Evolutionary conservation across 2,797 vertebrate genomes (phyloP).

Genomic region (Crocidura indochinensis): DNA sequence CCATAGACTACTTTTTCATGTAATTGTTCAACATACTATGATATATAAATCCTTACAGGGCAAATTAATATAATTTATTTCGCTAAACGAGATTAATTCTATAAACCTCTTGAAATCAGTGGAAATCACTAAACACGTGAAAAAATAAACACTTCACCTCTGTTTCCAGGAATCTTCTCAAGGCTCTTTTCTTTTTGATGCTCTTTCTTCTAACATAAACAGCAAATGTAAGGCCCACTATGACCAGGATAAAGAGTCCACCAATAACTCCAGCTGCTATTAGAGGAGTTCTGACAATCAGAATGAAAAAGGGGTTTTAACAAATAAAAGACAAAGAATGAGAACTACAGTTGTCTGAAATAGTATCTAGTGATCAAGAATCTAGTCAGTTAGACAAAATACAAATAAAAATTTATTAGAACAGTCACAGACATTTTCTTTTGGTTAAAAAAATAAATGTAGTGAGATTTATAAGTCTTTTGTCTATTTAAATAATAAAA

Average conservation of each 20-base stretch:
- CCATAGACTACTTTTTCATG: background rate
- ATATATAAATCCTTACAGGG: background rate
- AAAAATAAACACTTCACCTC: constrained; percentile 91
- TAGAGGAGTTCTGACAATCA: constrained; percentile 95
- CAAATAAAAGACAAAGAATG: constrained; percentile 40
- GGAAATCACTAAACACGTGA: background rate
- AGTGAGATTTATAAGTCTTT: background rate
- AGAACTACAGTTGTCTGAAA: background rate
- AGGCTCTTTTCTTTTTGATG: constrained; percentile 98
- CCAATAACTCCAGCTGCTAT: constrained; percentile 98
- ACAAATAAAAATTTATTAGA: constrained; percentile 56
- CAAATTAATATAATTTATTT: background rate
- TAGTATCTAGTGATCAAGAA: constrained; percentile 30
- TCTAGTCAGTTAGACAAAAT: constrained; percentile 67
- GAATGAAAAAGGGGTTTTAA: constrained; percentile 69
- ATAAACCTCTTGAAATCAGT: background rate
- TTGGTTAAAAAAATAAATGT: background rate
- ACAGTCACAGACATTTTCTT: background rate
- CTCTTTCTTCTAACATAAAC: constrained; percentile 97
- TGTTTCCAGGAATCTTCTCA: constrained; percentile 97
- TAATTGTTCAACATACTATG: background rate
- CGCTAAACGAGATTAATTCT: background rate
- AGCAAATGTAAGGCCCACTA: constrained; percentile 95
- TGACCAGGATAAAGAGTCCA: constrained; percentile 96
- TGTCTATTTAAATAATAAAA: constrained; percentile 50